These are phyloP conservation scores for Rhipidura dahli DNA, from an alignment of 2,113 vertebrate species.

Conservation along the genomic window DNA sequence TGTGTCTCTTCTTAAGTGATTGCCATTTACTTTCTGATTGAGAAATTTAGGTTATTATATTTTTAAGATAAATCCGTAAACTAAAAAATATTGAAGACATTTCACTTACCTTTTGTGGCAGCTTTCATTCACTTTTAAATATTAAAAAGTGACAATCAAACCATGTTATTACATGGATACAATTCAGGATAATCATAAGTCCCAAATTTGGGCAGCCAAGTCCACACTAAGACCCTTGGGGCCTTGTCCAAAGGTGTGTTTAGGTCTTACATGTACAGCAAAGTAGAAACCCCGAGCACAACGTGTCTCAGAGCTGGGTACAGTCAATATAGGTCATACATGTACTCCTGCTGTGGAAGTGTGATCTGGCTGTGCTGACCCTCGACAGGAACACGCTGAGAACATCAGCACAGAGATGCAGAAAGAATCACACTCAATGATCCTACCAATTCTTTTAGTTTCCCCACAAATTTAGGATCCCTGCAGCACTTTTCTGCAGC, in stretches of 20 bases:
- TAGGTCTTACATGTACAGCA: neutral
- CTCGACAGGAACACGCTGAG: accelerated
- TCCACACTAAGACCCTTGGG: neutral
- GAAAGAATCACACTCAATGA: neutral
- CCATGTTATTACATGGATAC: neutral
- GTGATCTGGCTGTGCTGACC: neutral
- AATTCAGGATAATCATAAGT: neutral
- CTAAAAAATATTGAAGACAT: neutral
- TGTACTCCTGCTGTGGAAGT: neutral
- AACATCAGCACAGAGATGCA: neutral
- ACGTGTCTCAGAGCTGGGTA: accelerated
- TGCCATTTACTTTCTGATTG: neutral
- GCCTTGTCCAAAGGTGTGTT: neutral
- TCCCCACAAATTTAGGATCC: neutral
- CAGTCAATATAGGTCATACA: neutral
- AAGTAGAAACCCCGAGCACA: neutral
- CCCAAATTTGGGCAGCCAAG: neutral
- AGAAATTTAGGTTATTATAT: neutral
- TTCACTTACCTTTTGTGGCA: neutral
- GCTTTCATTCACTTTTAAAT: neutral
- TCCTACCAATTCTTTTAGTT: neutral
- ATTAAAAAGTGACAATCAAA: neutral
- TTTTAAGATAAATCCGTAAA: neutral
- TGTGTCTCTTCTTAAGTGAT: neutral
- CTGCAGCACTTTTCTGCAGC: neutral